Evolutionary conservation across 2,113 vertebrate species (phyloP).

Genomic region (Centropus bengalensis): DNA sequence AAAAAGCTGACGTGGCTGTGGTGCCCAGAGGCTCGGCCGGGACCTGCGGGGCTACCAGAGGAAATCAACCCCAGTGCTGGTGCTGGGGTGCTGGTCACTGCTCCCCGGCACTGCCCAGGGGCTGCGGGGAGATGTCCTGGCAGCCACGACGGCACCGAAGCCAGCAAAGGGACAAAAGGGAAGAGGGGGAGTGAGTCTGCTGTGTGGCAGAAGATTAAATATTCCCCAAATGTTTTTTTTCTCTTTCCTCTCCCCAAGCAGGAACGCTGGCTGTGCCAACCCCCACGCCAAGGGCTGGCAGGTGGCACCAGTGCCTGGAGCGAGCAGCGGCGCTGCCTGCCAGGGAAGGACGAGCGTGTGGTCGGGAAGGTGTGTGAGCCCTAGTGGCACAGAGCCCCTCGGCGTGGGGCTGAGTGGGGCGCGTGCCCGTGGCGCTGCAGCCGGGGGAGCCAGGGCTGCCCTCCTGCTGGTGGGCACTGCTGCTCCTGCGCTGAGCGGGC

Average conservation of each 20-base stretch:
- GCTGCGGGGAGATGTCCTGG: accelerated
- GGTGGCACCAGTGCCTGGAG: accelerated
- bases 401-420: neutral
- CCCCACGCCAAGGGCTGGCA: accelerated
- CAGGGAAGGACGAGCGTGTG: neutral
- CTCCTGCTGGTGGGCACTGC: accelerated
- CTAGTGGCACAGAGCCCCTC: no score
- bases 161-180: neutral
- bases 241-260: neutral
- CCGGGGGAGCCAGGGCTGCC: accelerated
- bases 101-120: accelerated
- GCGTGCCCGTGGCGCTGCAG: neutral
- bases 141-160: accelerated
- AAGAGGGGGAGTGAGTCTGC: neutral
- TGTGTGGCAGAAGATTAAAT: neutral
- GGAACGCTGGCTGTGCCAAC: neutral
- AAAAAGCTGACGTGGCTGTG: neutral
- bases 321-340: accelerated
- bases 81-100: neutral
- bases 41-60: accelerated
- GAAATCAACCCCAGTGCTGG: neutral
- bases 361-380: neutral
- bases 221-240: no score
- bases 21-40: accelerated
- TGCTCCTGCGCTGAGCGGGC: neutral